Conservation (phyloP, 1,140 invertebrate species). For the Choristoneura fumiferana region DNA sequence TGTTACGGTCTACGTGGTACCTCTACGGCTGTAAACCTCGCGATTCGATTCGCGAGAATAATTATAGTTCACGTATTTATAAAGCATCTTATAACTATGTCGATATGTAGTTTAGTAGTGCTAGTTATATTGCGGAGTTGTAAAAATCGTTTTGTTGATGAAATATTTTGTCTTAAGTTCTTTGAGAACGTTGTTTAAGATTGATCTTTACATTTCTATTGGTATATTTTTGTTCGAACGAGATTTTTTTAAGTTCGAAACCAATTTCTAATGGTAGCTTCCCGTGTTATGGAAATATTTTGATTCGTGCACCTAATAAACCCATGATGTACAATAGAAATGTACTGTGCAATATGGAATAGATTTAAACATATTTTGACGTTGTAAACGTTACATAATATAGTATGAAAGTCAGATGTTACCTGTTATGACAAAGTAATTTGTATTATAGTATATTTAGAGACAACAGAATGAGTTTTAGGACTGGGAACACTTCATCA, state of each 20-base stretch:
- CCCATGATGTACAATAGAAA: conserved; percentile 59
- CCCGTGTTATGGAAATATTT: conserved; percentile 55
- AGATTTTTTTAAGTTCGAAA: conserved; percentile 35
- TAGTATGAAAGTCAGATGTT: conserved; percentile 77
- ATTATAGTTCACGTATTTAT: conserved; percentile 63
- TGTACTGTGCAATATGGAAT: conserved; percentile 74
- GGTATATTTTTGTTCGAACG: conserved; percentile 37
- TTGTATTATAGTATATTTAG: conserved; percentile 61
- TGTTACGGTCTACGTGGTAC: conserved; percentile 59
- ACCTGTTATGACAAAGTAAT: conserved; percentile 77
- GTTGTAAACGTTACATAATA: conserved; percentile 78
- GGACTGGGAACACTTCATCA: neutral
- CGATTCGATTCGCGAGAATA: conserved; percentile 36
- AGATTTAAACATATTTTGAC: conserved; percentile 68
- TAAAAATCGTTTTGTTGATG: conserved; percentile 49
- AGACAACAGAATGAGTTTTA: conserved; percentile 15
- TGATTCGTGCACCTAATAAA: conserved; percentile 55
- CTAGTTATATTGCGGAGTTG: conserved; percentile 67
- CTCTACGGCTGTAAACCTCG: conserved; percentile 64
- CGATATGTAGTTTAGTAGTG: conserved; percentile 61
- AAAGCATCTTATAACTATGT: conserved; percentile 35
- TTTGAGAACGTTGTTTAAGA: conserved; percentile 41
- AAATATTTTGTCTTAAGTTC: conserved; percentile 44
- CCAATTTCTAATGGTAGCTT: conserved; percentile 55
- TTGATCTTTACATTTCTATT: conserved; percentile 44